phyloP scores from a whole-genome alignment of 2,113 vertebrate species.

The Motacilla alba region DNA sequence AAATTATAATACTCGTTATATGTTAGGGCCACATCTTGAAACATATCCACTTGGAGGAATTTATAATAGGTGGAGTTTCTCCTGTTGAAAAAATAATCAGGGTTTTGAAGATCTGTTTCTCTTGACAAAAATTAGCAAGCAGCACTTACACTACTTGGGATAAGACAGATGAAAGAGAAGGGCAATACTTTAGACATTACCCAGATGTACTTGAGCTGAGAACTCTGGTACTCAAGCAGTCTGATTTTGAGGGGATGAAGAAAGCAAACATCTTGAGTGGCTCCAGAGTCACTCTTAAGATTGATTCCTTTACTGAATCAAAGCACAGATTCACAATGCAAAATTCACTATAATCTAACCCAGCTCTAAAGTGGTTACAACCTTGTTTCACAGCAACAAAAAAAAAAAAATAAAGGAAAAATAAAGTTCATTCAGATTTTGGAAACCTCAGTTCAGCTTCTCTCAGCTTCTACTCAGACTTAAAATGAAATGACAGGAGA shows the following conservation, averaged over 20 bases:
- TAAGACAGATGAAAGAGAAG: background rate
- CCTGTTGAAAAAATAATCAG: background rate
- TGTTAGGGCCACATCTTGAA: background rate
- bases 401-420: background rate
- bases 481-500: background rate
- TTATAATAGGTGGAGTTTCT: background rate
- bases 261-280: background rate
- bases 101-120: background rate
- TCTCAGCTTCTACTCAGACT: background rate
- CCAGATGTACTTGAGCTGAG: background rate
- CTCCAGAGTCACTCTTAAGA: background rate
- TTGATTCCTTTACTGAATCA: background rate
- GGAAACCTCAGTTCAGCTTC: background rate
- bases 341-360: background rate
- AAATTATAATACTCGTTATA: fast-evolving
- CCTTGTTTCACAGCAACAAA: background rate
- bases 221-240: background rate
- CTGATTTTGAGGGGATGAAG: background rate
- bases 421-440: background rate
- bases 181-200: background rate
- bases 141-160: background rate
- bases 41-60: background rate
- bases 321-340: background rate
- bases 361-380: background rate
- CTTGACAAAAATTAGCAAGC: background rate